Base-by-base conservation (phyloP, 2,888 invertebrate genomes). In the Pimpla rufipes region DNA sequence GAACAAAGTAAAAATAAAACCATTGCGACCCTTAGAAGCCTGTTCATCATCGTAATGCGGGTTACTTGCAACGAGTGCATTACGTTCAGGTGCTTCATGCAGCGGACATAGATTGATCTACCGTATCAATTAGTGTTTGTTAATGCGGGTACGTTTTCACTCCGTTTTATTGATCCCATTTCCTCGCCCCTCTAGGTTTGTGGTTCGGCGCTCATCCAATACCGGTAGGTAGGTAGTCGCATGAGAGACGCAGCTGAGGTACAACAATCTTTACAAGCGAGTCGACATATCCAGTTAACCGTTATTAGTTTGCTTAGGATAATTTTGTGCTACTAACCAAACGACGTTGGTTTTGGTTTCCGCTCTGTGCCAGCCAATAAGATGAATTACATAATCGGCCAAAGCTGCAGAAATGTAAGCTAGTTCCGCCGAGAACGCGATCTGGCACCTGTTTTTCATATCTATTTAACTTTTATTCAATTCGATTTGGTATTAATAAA, bases 11-110 rank as follows among this genome's bases (percentile, higher is more conserved):
- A n/a, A n/a, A n/a, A n/a, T n/a, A n/a, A n/a, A n/a, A n/a, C n/a
- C n/a, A 50, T n/a, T 16, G 50, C 4, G 18, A 18, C 18, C 11
- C 52, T 52, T 21, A 7, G 52, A 21, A 52, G 52, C 18, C 21
- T 16, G 21, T 10, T 10, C 18, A 52, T 18, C 18, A n/a, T 50
- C 50, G 16, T 52, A 52, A 52, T 52, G 52, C 52, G 52, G 52
- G 52, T 18, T 3, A 52, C 21, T 52, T 21, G 21, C 21, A 52
- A 6, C 52, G 52, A 16, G 10, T 89, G 88, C 89, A 88, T 88
- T 85, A 79, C 50, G 21, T 29, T 35, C 52, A 52, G 52, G 52
- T 45, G 40, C 21, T 45, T 13, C 29, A 37, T 42, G 6, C 18
- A 21, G 13, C 40, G 45, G 16, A 67, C 52, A 21, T 21, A 47